These are phyloP conservation scores for Caenorhabditis zanzibari DNA, from an alignment of 2,888 invertebrate species.

Conservation along the genomic window DNA sequence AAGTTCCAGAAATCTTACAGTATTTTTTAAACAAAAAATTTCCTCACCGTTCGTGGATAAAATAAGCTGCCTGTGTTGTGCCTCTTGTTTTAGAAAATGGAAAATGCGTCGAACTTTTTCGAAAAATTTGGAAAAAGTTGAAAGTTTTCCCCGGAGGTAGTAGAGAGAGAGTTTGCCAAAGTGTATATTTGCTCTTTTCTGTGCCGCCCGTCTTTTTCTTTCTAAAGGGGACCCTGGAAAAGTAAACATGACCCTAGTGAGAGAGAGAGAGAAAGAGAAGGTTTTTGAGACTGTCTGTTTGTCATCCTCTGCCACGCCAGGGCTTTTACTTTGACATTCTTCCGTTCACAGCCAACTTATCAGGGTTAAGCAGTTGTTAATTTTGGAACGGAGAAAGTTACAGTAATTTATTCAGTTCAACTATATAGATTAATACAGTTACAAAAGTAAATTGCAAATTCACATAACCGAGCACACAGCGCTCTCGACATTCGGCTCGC, in stretches of 20 bases:
- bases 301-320: no score
- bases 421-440: no score
- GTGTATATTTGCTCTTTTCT: conserved; percentile 2
- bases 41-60: not conserved
- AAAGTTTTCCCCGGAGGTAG: not conserved
- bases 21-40: no score
- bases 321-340: no score
- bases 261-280: no score
- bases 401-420: no score
- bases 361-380: no score
- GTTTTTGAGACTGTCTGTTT: not conserved
- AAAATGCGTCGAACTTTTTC: not conserved
- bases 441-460: no score
- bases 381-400: no score
- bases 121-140: not conserved
- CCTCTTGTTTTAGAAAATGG: not conserved
- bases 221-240: not conserved
- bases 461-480: conserved; percentile 70
- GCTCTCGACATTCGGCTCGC: conserved; percentile 65
- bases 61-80: not conserved
- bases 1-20: not conserved
- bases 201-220: not conserved
- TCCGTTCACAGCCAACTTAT: no score
- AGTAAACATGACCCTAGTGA: not conserved
- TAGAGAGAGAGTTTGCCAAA: not conserved